Conservation (phyloP, 1,140 invertebrate genomes). For the Zaprionus lachaisei region DNA sequence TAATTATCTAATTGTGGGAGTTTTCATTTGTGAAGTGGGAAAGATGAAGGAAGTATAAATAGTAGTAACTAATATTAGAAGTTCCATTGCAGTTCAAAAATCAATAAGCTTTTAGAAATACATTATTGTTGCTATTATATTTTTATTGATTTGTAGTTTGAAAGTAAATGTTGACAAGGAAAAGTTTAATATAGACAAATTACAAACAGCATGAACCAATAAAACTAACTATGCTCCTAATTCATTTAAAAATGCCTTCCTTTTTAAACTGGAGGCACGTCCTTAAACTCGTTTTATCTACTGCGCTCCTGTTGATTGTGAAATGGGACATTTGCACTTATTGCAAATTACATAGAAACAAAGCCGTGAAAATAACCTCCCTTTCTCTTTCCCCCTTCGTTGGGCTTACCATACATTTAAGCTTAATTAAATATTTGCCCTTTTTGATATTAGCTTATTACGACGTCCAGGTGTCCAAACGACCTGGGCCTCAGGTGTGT, state of each 20-base stretch:
- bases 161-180: background rate
- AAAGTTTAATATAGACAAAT: background rate
- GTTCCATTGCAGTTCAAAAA: background rate
- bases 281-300: slow-evolving; percentile 1
- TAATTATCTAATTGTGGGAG: slow-evolving; percentile 17
- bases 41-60: background rate
- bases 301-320: background rate
- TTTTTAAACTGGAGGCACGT: no score
- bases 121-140: no score
- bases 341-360: slow-evolving; percentile 11
- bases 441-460: slow-evolving; percentile 70
- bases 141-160: no score
- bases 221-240: background rate
- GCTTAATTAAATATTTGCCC: slow-evolving; percentile 79
- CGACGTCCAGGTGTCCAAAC: slow-evolving; percentile 42
- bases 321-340: background rate
- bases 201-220: background rate
- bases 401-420: slow-evolving; percentile 39
- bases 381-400: background rate
- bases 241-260: background rate
- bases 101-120: no score
- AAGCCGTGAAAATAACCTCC: slow-evolving; percentile 1
- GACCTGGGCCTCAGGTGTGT: slow-evolving; percentile 39
- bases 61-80: background rate
- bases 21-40: background rate